Evolutionary conservation across 1,140 invertebrate genomes (phyloP).

Genomic region (Papilio xuthus): DNA sequence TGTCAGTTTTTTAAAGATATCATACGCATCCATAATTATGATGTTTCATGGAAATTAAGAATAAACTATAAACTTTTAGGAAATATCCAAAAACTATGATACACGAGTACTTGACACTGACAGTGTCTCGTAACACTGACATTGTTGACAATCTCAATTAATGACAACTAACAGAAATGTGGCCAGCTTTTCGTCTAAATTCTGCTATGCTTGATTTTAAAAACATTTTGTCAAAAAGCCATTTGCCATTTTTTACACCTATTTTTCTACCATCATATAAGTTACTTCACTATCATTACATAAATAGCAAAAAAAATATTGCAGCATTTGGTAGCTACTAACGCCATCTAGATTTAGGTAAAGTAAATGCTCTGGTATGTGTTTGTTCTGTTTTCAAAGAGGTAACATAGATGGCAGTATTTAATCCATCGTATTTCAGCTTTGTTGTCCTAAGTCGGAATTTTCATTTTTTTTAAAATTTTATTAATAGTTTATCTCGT

Average conservation of each 20-base stretch:
- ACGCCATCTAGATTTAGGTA: background rate
- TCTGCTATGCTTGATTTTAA: background rate
- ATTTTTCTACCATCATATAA: too few relatives aligned
- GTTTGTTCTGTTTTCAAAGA: background rate
- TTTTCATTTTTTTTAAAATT: too few relatives aligned
- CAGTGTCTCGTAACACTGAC: background rate
- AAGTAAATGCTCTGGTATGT: background rate
- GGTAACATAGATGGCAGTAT: background rate
- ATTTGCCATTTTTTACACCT: too few relatives aligned
- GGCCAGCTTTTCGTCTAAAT: background rate
- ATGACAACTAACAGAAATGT: background rate
- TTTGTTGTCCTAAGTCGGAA: too few relatives aligned
- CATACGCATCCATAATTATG: slow-evolving; percentile 1
- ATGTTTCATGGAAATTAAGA: background rate
- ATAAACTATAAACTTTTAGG: background rate
- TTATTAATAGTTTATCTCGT: too few relatives aligned
- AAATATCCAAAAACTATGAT: background rate
- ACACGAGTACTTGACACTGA: background rate
- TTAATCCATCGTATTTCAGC: too few relatives aligned
- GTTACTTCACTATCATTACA: too few relatives aligned
- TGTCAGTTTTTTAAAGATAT: slow-evolving; percentile 10
- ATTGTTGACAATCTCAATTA: background rate
- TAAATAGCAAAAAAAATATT: background rate
- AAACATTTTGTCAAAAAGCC: background rate
- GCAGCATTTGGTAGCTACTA: background rate